Percentiles rank a stretch among this genome's conserved stretches.
These are phyloP conservation scores for Austrofundulus limnaeus DNA, from an alignment of 2,113 vertebrate species.

Conservation along the genomic window DNA sequence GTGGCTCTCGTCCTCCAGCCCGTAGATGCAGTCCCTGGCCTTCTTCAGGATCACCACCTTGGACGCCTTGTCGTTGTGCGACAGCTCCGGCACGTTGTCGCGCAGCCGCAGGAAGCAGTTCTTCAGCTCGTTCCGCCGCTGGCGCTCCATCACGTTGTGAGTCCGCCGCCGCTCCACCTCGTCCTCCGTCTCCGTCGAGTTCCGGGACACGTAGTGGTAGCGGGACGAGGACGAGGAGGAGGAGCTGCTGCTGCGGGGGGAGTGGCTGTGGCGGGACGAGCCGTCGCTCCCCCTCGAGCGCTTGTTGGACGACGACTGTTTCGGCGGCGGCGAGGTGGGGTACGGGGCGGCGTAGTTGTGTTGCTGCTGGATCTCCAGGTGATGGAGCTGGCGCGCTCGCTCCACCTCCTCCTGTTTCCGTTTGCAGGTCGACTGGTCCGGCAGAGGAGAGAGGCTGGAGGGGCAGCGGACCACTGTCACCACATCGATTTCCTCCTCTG, in stretches of 20 bases:
- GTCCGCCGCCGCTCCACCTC: slow-evolving; percentile 80
- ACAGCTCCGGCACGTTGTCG: slow-evolving; percentile 80
- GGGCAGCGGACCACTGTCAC: slow-evolving; percentile 74
- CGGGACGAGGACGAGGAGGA: slow-evolving; percentile 21
- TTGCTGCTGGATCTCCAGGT: slow-evolving; percentile 79
- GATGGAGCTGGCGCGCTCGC: slow-evolving; percentile 60
- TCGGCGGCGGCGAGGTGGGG: slow-evolving; percentile 68
- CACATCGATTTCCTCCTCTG: slow-evolving; percentile 84
- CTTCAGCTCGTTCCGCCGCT: slow-evolving; percentile 82
- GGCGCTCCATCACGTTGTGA: slow-evolving; percentile 84
- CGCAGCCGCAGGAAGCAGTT: slow-evolving; percentile 80
- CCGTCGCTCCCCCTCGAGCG: slow-evolving; percentile 52
- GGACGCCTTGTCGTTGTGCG: slow-evolving; percentile 81
- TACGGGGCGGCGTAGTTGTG: slow-evolving; percentile 83
- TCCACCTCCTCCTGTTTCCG: slow-evolving; percentile 60
- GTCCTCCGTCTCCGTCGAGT: slow-evolving; percentile 66
- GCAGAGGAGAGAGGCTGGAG: slow-evolving; percentile 44
- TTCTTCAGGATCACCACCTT: slow-evolving; percentile 83
- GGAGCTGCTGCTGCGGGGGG: slow-evolving; percentile 43
- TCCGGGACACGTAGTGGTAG: slow-evolving; percentile 40
- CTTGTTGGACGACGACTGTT: slow-evolving; percentile 43
- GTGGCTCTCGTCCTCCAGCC: slow-evolving; percentile 67
- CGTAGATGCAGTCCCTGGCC: slow-evolving; percentile 77
- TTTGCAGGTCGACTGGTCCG: slow-evolving; percentile 36
- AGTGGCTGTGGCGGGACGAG: slow-evolving; percentile 37